phyloP scores from a whole-genome alignment of 2,797 vertebrate species.

The Champsocephalus gunnari region DNA sequence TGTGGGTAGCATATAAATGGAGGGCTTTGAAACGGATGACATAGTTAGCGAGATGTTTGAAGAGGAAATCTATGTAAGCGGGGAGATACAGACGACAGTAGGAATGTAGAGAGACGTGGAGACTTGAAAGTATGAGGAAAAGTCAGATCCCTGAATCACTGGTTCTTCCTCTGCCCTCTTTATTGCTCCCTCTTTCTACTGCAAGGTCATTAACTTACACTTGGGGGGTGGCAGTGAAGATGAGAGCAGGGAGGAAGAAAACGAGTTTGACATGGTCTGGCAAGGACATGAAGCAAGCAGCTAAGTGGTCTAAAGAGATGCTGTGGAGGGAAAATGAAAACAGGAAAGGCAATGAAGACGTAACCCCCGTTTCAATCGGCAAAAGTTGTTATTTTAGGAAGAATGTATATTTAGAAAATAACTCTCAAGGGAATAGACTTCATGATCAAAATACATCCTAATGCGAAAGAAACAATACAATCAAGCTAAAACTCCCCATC shows the following conservation, averaged over 20 bases:
- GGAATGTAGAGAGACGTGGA: background rate
- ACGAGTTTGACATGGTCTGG: constrained; percentile 40
- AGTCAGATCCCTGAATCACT: constrained; percentile 36
- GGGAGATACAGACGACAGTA: constrained; percentile 18
- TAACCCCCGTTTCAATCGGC: background rate
- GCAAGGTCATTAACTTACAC: constrained; percentile 60
- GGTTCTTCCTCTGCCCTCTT: constrained; percentile 26
- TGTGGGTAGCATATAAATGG: constrained; percentile 32
- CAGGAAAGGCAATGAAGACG: background rate
- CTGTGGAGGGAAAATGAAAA: background rate
- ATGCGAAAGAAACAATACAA: background rate
- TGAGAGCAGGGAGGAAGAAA: constrained; percentile 24
- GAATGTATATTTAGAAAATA: background rate
- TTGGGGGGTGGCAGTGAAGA: constrained; percentile 31
- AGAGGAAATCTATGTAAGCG: background rate
- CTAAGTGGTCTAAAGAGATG: constrained; percentile 21
- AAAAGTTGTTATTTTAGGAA: background rate
- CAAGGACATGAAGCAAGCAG: constrained; percentile 43
- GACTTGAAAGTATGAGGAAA: constrained; percentile 12
- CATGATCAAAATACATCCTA: background rate
- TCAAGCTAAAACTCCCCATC: no score
- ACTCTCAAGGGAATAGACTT: background rate
- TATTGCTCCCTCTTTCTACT: constrained; percentile 39
- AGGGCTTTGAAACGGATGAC: constrained; percentile 31
- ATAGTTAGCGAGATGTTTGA: no score